These are phyloP conservation scores for Taurulus bubalis DNA, from an alignment of 2,113 vertebrate genomes.

Conservation along the genomic window DNA sequence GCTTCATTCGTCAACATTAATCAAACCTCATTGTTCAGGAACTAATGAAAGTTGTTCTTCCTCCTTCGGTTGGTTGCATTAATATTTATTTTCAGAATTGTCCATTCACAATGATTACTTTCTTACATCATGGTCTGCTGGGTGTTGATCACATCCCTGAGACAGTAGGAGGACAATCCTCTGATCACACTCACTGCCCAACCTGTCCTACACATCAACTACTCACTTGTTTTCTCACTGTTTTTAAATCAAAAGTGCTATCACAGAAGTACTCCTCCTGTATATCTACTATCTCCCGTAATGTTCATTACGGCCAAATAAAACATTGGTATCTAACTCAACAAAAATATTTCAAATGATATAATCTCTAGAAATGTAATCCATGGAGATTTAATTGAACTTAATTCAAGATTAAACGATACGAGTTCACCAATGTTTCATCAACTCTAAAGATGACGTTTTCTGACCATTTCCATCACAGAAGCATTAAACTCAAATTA, in stretches of 20 bases:
- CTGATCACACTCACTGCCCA: slow-evolving; percentile 2
- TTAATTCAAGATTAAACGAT: background rate
- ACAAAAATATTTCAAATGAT: slow-evolving; percentile 6
- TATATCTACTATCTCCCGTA: slow-evolving; percentile 21
- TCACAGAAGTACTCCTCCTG: slow-evolving; percentile 25
- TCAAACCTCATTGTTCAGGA: slow-evolving; percentile 15
- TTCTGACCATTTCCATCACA: slow-evolving; percentile 22
- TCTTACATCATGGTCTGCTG: background rate
- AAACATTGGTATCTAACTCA: slow-evolving; percentile 35
- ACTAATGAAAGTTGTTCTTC: background rate
- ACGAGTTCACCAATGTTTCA: slow-evolving; percentile 40
- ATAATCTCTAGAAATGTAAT: slow-evolving; percentile 12
- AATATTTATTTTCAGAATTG: background rate
- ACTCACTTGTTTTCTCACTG: background rate
- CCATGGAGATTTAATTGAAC: background rate
- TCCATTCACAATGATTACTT: background rate
- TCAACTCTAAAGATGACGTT: slow-evolving; percentile 6
- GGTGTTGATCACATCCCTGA: slow-evolving; percentile 71
- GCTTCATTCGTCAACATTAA: slow-evolving; percentile 16
- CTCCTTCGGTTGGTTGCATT: slow-evolving; percentile 1
- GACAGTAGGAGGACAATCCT: slow-evolving; percentile 47
- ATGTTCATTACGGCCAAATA: slow-evolving; percentile 1
- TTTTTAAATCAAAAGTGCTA: slow-evolving; percentile 59
- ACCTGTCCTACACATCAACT: background rate
- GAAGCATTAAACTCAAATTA: slow-evolving; percentile 22